Conservation (phyloP, 1,140 invertebrate genomes). For the Mycetomoellerius zeteki region DNA sequence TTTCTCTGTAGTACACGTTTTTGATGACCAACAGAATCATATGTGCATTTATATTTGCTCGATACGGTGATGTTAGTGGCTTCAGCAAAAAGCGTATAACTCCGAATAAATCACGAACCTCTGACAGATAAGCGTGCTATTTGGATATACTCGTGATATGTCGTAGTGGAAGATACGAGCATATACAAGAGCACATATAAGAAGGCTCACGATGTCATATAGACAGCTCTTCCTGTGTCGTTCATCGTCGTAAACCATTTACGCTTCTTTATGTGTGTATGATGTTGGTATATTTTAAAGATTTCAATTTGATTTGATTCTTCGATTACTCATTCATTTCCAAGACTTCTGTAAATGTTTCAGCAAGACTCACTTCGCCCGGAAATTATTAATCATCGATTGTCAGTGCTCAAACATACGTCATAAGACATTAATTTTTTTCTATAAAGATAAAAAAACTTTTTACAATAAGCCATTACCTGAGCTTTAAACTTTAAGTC, state of each 20-base stretch:
- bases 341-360: neutral
- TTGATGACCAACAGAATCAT: constrained; percentile 16
- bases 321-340: constrained; percentile 21
- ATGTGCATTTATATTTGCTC: neutral
- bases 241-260: constrained; percentile 58
- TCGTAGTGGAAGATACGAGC: constrained; percentile 41
- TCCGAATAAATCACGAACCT: constrained; percentile 70
- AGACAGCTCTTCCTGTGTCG: constrained; percentile 12
- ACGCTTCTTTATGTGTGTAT: neutral
- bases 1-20: neutral
- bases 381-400: constrained; percentile 29
- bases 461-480: too few species aligned
- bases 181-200: neutral
- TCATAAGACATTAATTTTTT: neutral
- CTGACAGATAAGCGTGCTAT: constrained; percentile 70
- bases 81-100: constrained; percentile 73
- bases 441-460: neutral
- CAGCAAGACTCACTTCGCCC: neutral
- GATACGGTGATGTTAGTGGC: constrained; percentile 46
- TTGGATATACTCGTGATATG: constrained; percentile 60
- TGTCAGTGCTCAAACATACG: neutral
- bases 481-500: too few species aligned
- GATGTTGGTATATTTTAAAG: neutral
- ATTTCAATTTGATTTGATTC: constrained; percentile 51
- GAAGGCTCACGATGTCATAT: constrained; percentile 24